Evolutionary conservation across 1,140 invertebrate species (phyloP).

Genomic region (Drosophila mauritiana): DNA sequence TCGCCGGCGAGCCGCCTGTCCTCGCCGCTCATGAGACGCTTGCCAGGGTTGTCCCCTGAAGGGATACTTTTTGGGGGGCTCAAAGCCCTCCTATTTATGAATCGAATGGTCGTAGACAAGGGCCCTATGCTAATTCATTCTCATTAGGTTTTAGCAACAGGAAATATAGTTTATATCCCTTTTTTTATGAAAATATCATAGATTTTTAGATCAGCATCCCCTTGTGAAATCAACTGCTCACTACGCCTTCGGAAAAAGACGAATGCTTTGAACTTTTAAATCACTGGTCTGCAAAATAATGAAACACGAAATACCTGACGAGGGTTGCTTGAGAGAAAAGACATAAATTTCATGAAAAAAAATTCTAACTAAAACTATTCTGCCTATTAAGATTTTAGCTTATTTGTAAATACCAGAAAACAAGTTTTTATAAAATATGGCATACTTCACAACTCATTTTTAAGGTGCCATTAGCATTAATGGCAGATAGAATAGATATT

Average conservation of each 20-base stretch:
- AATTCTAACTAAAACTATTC: too few species aligned
- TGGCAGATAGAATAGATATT: too few species aligned
- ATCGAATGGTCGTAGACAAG: too few species aligned
- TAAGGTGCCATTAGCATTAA: too few species aligned
- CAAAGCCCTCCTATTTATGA: too few species aligned
- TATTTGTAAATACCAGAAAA: neutral
- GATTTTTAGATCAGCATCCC: neutral
- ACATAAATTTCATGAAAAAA: neutral
- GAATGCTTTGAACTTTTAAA: slow-evolving; percentile 55
- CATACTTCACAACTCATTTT: too few species aligned
- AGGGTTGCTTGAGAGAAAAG: slow-evolving; percentile 32
- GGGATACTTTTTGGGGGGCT: neutral
- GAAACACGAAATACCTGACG: slow-evolving; percentile 51
- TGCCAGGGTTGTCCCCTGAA: slow-evolving; percentile 11
- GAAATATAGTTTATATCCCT: too few species aligned
- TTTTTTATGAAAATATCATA: neutral
- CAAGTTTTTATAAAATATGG: too few species aligned
- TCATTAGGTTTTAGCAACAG: too few species aligned
- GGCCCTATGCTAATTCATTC: too few species aligned
- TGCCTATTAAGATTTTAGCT: neutral
- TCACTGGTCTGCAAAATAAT: slow-evolving; percentile 66
- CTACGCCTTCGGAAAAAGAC: slow-evolving; percentile 6
- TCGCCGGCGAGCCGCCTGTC: slow-evolving; percentile 54
- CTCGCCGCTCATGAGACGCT: slow-evolving; percentile 7
- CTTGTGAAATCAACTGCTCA: neutral